Evolutionary conservation across 2,797 vertebrate genomes (phyloP).

Genomic region (Lacerta bilineata): DNA sequence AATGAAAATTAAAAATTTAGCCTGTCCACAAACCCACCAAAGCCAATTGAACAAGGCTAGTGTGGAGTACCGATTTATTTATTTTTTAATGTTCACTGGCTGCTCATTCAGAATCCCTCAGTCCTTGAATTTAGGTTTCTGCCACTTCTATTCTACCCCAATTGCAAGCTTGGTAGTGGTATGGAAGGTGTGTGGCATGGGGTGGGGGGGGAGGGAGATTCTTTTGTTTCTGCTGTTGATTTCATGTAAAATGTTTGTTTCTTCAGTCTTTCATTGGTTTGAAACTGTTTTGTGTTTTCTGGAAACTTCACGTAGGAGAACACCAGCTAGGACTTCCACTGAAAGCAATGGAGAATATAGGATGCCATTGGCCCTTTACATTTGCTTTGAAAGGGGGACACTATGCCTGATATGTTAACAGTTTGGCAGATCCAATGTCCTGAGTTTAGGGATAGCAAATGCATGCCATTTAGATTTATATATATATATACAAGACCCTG

Average conservation of each 20-base stretch:
- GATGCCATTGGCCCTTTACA: background rate
- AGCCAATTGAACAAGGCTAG: too few relatives aligned
- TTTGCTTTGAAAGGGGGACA: background rate
- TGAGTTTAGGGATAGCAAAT: background rate
- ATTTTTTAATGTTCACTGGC: too few relatives aligned
- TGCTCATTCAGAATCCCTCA: too few relatives aligned
- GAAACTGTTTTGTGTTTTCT: background rate
- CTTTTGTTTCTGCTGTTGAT: background rate
- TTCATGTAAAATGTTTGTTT: background rate
- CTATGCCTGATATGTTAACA: background rate
- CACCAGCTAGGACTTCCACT: background rate
- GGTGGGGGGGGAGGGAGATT: too few relatives aligned
- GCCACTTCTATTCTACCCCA: background rate
- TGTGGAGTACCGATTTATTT: too few relatives aligned
- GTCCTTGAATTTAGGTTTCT: background rate
- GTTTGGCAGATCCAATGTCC: background rate
- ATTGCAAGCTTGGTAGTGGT: background rate
- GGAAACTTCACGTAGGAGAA: too few relatives aligned
- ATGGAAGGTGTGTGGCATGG: background rate
- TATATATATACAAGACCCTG: too few relatives aligned
- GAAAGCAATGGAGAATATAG: background rate
- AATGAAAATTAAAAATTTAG: too few relatives aligned
- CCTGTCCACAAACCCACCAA: too few relatives aligned
- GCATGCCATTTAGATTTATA: background rate
- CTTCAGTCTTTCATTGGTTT: background rate